Evolutionary conservation across 1,140 invertebrate species (phyloP), one percentile per base, ranked within the genome.

Genomic region (Heliconius eleuchia): DNA sequence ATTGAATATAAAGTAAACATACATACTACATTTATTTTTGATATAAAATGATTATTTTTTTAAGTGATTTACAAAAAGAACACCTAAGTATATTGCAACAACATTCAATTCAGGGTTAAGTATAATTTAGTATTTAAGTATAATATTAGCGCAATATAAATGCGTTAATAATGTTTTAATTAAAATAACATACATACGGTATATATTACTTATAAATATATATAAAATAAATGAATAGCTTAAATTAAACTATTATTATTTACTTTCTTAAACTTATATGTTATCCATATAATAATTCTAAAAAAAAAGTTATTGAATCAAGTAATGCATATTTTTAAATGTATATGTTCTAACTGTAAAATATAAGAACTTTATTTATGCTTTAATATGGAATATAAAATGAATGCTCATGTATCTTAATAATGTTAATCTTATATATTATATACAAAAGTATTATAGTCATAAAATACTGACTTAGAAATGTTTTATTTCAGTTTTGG

Each of bases 401-500:
- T 52, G 50, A 16, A 52, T 52, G 50, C 16, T 52, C 19, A 18
- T 19, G 6, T 37, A 6, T 37, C 34, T 34, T 37, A 37, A 18
- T 19, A 18, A 19, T 19, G 19, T 19, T 52, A 19, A 19, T 19
- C 4, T 52, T 52, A 50, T 52, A 19, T 19, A 52, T 52, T 52
- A 6, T 52, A 52, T 52, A 52, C 18, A 52, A 52, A 19, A 52
- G 1, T 52, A 19, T 1, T 19, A 19, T 9, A 9, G 74, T 39
- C 79, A 73, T 57, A 11, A 76, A n/a, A 46, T 19, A 66, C 13
- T 78, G 16, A 55, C 60, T 55, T 57, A 11, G 9, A 42, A 74
- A 42, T 81, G 46, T 77, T 82, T 82, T 78, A 19, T 92, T 95
- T 78, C 87, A 96, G 96, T 96, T 78, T 82, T 96, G 27, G 95